Conservation (phyloP, 2,888 invertebrate species). For the Cantharis nigra region DNA sequence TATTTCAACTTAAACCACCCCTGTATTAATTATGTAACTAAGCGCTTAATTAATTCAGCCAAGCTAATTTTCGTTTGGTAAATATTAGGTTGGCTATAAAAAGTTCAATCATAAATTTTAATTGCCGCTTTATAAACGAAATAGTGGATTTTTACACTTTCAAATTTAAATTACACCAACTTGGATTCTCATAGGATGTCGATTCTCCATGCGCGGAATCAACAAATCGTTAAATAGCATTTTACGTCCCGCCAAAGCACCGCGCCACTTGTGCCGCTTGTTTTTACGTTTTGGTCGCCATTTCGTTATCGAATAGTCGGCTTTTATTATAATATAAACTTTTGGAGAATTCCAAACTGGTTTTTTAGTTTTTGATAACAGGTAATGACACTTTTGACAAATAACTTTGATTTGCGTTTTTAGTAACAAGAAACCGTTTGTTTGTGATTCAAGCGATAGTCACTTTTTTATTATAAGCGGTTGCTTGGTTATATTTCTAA, state of each 20-base stretch:
- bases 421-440: background rate
- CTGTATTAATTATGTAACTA: background rate
- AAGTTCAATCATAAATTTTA: background rate
- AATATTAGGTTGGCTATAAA: background rate
- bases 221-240: constrained; percentile 1
- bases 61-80: background rate
- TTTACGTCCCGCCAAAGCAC: background rate
- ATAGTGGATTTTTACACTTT: background rate
- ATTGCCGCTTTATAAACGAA: background rate
- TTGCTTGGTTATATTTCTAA: background rate
- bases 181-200: background rate
- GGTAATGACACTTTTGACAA: background rate
- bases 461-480: background rate
- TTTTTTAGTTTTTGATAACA: background rate
- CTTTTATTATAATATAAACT: background rate
- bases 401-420: background rate
- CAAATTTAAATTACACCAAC: background rate
- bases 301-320: background rate
- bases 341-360: background rate
- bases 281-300: background rate
- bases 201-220: background rate
- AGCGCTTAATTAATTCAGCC: background rate
- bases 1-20: background rate
- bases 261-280: background rate
- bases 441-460: background rate